Evolutionary conservation across 2,797 vertebrate species (phyloP).

Genomic region (Otolemur crassicaudatus): DNA sequence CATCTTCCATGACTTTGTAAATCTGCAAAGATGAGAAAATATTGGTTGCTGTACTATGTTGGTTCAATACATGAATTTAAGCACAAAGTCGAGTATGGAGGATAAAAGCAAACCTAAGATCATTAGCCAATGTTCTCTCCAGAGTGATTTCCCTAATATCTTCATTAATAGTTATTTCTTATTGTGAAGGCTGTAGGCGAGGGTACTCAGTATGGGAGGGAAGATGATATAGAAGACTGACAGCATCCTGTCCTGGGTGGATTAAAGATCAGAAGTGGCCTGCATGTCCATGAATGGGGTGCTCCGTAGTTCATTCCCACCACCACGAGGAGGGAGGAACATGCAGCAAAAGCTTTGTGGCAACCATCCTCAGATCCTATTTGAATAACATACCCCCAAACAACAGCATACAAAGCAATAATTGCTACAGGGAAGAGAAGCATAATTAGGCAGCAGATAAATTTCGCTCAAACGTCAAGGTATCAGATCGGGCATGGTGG

Average conservation of each 20-base stretch:
- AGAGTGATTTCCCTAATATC: background rate
- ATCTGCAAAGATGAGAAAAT: background rate
- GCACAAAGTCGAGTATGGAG: background rate
- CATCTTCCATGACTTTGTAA: background rate
- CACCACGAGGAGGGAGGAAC: constrained; percentile 56
- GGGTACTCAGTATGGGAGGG: constrained; percentile 66
- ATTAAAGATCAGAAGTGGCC: background rate
- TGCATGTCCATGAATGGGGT: constrained; percentile 58
- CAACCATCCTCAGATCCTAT: background rate
- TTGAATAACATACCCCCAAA: background rate
- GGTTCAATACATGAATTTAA: background rate
- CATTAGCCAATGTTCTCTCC: background rate
- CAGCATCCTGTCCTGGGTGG: constrained; percentile 40
- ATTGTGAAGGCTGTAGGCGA: constrained; percentile 70
- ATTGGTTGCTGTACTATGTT: background rate
- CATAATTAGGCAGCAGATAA: constrained; percentile 52
- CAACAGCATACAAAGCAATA: constrained; percentile 47
- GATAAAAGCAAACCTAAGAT: background rate
- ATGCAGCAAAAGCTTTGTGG: constrained; percentile 54
- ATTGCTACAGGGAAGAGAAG: constrained; percentile 47
- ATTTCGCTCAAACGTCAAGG: constrained; percentile 11
- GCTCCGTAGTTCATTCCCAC: constrained; percentile 65
- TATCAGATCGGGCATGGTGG: background rate
- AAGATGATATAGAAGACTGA: constrained; percentile 58
- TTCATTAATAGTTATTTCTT: constrained; percentile 32